phyloP scores from a whole-genome alignment of 2,888 invertebrate species.

The Chaetoderma sp. region DNA sequence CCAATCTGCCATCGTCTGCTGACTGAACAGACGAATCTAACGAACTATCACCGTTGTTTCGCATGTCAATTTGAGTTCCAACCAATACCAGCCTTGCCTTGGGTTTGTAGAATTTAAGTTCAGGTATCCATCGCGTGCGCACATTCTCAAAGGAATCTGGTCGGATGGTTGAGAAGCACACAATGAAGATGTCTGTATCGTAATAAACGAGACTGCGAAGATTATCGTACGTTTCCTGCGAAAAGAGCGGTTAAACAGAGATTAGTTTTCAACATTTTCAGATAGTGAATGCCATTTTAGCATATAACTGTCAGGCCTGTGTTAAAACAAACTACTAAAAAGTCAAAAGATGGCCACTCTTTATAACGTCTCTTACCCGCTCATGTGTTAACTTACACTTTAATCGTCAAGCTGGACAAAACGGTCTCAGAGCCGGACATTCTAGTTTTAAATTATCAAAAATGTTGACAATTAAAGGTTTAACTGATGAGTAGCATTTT shows the following conservation, averaged over 20 bases:
- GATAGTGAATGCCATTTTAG: not conserved
- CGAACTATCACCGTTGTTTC: slow-evolving; percentile 24
- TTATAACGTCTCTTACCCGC: too few species aligned
- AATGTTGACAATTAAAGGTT: too few species aligned
- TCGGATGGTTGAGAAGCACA: slow-evolving; percentile 55
- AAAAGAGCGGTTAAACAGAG: not conserved
- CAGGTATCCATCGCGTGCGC: slow-evolving; percentile 54
- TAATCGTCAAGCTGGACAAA: too few species aligned
- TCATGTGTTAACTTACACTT: too few species aligned
- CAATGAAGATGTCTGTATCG: slow-evolving; percentile 58
- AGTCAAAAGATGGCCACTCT: too few species aligned
- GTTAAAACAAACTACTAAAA: too few species aligned
- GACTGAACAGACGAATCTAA: not conserved
- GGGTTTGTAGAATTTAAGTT: slow-evolving; percentile 53
- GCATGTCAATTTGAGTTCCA: slow-evolving; percentile 55
- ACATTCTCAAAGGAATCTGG: slow-evolving; percentile 55
- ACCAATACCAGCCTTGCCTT: slow-evolving; percentile 54
- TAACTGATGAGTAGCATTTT: too few species aligned
- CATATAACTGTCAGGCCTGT: not conserved
- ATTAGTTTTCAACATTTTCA: not conserved
- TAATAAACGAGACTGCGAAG: slow-evolving; percentile 54
- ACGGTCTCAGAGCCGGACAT: too few species aligned
- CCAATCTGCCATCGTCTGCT: too few species aligned
- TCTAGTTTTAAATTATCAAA: too few species aligned
- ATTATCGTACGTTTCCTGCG: slow-evolving; percentile 59